These are phyloP conservation scores for Diprion similis DNA, from an alignment of 1,140 invertebrate genomes.

Conservation along the genomic window DNA sequence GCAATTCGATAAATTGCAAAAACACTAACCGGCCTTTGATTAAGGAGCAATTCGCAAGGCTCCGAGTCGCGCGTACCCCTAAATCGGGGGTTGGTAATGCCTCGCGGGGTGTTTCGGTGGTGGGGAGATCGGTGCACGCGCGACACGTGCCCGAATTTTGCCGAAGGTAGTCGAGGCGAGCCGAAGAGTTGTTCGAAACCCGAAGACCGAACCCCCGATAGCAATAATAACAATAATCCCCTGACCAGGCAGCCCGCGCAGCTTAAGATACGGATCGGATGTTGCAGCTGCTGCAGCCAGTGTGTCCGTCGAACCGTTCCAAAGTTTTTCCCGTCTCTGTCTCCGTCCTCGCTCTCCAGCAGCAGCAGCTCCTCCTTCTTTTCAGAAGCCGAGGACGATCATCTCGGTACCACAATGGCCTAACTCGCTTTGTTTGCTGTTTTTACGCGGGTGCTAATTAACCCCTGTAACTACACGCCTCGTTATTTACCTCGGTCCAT, in stretches of 20 bases:
- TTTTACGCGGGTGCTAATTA: not conserved
- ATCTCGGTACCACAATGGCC: not conserved
- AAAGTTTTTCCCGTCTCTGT: slow-evolving; percentile 44
- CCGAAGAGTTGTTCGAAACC: not conserved
- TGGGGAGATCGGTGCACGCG: slow-evolving; percentile 44
- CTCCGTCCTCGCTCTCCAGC: slow-evolving; percentile 33
- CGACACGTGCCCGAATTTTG: slow-evolving; percentile 51
- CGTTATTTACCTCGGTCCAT: too few species aligned
- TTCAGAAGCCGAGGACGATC: not conserved
- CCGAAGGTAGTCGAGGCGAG: slow-evolving; percentile 41
- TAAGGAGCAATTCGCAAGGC: too few species aligned
- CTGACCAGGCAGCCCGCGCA: slow-evolving; percentile 40
- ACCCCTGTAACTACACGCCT: too few species aligned
- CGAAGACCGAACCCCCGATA: slow-evolving; percentile 30
- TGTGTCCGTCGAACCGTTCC: slow-evolving; percentile 36
- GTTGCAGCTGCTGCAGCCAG: slow-evolving; percentile 58
- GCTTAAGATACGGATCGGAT: slow-evolving; percentile 53
- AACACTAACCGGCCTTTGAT: too few species aligned
- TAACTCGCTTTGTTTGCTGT: not conserved
- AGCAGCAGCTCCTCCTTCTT: slow-evolving; percentile 19
- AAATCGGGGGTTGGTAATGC: not conserved
- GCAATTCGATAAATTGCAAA: too few species aligned
- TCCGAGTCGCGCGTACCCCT: too few species aligned
- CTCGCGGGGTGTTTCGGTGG: slow-evolving; percentile 9
- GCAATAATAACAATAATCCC: slow-evolving; percentile 52